Percentiles rank a stretch among this genome's conserved stretches.
These are phyloP conservation scores for Sebastes schlegelii DNA, from an alignment of 2,113 vertebrate species.

Conservation along the genomic window DNA sequence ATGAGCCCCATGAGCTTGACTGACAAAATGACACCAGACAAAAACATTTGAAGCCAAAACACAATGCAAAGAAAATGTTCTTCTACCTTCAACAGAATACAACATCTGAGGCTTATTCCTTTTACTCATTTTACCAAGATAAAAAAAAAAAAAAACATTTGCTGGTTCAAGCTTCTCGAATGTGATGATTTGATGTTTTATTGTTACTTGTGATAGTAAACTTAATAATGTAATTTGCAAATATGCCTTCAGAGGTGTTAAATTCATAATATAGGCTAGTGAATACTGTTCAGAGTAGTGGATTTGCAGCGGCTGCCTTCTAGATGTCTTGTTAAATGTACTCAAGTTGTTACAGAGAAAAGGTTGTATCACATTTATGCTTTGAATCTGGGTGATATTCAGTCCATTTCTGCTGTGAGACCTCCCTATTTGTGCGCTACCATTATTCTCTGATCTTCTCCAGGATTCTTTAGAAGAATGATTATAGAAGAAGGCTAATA, in stretches of 20 bases:
- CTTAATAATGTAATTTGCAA: conserved; percentile 15
- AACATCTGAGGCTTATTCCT: not conserved
- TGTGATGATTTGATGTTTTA: not conserved
- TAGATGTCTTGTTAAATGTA: conserved; percentile 1
- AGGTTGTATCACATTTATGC: not conserved
- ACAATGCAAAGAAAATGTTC: not conserved
- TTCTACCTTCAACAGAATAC: not conserved
- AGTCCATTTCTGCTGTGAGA: not conserved
- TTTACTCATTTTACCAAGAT: too few relatives aligned
- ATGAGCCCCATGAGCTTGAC: not conserved
- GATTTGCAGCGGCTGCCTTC: not conserved
- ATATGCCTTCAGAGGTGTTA: not conserved
- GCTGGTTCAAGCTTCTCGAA: not conserved
- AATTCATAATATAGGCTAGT: not conserved
- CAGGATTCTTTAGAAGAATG: not conserved
- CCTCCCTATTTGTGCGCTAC: not conserved
- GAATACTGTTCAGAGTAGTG: not conserved
- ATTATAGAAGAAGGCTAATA: not conserved
- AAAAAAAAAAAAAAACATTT: not conserved
- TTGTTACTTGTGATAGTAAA: not conserved
- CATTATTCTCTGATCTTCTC: conserved; percentile 7
- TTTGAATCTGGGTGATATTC: not conserved
- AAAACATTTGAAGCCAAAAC: not conserved
- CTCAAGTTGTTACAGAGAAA: not conserved
- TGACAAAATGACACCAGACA: not conserved